Evolutionary conservation across 2,113 vertebrate genomes (phyloP).

Genomic region (Tachysurus vachellii): DNA sequence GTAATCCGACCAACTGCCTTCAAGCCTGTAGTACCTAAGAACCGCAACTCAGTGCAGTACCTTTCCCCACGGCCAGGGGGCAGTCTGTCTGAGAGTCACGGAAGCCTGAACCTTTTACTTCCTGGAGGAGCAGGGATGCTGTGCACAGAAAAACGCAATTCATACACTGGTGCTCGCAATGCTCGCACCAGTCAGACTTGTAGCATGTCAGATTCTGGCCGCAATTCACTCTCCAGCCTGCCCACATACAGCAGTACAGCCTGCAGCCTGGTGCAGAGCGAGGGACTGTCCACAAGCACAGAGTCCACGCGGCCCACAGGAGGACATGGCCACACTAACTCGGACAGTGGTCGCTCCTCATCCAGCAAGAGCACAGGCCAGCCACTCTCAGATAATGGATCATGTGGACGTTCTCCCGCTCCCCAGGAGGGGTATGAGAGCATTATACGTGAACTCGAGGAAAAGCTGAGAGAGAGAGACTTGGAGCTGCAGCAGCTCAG

Average conservation of each 20-base stretch:
- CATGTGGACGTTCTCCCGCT: slow-evolving; percentile 83
- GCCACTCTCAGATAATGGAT: slow-evolving; percentile 86
- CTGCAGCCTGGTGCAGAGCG: slow-evolving; percentile 81
- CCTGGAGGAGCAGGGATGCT: slow-evolving; percentile 59
- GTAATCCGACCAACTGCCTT: slow-evolving; percentile 96
- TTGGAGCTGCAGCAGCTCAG: slow-evolving; percentile 87
- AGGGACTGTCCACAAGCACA: slow-evolving; percentile 69
- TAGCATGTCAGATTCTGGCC: slow-evolving; percentile 93
- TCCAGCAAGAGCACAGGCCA: slow-evolving; percentile 94
- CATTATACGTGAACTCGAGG: slow-evolving; percentile 90
- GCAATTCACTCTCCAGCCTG: slow-evolving; percentile 95
- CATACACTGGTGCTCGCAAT: slow-evolving; percentile 77
- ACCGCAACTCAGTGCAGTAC: slow-evolving; percentile 84
- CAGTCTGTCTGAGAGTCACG: slow-evolving; percentile 88
- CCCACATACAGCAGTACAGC: slow-evolving; percentile 93
- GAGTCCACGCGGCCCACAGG: slow-evolving; percentile 61
- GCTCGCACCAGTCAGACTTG: slow-evolving; percentile 79
- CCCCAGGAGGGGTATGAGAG: slow-evolving; percentile 82
- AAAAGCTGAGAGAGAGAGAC: slow-evolving; percentile 90
- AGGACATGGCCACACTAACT: slow-evolving; percentile 83
- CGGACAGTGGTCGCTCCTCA: slow-evolving; percentile 94
- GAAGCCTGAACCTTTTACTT: slow-evolving; percentile 90
- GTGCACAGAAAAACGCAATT: slow-evolving; percentile 79
- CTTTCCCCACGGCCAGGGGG: slow-evolving; percentile 76
- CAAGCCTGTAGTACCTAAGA: slow-evolving; percentile 94